Evolutionary conservation across 2,797 vertebrate species (phyloP).

Genomic region (Peromyscus melanophrys): DNA sequence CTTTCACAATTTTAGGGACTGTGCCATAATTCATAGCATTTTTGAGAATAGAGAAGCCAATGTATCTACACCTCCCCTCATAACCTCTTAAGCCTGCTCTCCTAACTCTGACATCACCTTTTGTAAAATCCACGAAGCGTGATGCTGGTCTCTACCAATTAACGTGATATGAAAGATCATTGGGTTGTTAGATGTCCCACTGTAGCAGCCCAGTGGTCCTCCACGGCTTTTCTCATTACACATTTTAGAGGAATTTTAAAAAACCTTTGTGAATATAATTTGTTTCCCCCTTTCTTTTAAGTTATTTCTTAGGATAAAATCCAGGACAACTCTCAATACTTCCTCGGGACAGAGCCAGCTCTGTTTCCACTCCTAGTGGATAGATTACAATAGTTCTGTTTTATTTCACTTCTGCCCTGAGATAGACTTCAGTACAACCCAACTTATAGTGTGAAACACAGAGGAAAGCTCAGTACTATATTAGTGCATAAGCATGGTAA

Average conservation of each 20-base stretch:
- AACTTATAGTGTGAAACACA: neutral
- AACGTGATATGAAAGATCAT: neutral
- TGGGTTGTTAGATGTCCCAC: neutral
- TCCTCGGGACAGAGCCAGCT: neutral
- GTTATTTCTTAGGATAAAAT: neutral
- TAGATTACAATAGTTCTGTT: neutral
- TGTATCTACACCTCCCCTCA: neutral
- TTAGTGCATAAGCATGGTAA: neutral
- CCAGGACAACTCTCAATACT: neutral
- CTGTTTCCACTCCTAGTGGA: neutral
- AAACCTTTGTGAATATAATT: neutral
- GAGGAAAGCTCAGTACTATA: neutral
- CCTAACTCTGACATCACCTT: neutral
- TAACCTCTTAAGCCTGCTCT: neutral
- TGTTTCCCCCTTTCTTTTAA: neutral
- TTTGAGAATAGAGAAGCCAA: neutral
- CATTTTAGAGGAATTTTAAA: neutral
- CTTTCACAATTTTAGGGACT: neutral
- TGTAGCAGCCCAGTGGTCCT: neutral
- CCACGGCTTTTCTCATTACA: neutral
- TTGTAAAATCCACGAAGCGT: neutral
- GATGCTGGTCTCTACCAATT: rapidly evolving
- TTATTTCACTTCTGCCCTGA: neutral
- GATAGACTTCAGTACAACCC: neutral
- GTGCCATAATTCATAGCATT: neutral